Evolutionary conservation across 2,113 vertebrate genomes (phyloP).

Genomic region (Rhodinocichla rosea): DNA sequence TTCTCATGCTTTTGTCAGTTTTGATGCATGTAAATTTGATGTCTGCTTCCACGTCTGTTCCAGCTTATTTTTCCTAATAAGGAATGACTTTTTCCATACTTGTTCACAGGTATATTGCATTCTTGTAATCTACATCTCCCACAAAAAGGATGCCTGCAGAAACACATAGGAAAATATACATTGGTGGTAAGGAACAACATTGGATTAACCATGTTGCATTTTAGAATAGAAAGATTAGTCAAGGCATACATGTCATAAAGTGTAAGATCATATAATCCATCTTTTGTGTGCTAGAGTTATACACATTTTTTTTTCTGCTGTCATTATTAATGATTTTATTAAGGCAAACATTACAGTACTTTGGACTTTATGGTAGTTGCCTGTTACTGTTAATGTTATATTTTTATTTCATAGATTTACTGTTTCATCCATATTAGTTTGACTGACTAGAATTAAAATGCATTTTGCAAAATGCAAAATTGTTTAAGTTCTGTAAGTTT

Average conservation of each 20-base stretch:
- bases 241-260: not conserved
- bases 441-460: not conserved
- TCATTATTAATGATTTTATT: not conserved
- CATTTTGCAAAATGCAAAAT: not conserved
- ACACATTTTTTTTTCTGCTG: not conserved
- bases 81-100: not conserved
- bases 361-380: not conserved
- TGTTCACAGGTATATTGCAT: not conserved
- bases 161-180: not conserved
- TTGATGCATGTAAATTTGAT: not conserved
- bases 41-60: not conserved
- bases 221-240: not conserved
- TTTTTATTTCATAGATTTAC: not conserved
- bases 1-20: not conserved
- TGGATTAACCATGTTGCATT: not conserved
- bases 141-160: not conserved
- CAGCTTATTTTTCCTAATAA: not conserved
- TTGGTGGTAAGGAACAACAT: not conserved
- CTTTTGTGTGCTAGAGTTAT: not conserved
- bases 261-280: not conserved
- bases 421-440: not conserved
- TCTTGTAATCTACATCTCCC: not conserved
- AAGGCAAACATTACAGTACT: not conserved
- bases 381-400: not conserved
- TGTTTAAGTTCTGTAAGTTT: not conserved